Conservation (phyloP, 2,113 vertebrate genomes). For the Balaeniceps rex region DNA sequence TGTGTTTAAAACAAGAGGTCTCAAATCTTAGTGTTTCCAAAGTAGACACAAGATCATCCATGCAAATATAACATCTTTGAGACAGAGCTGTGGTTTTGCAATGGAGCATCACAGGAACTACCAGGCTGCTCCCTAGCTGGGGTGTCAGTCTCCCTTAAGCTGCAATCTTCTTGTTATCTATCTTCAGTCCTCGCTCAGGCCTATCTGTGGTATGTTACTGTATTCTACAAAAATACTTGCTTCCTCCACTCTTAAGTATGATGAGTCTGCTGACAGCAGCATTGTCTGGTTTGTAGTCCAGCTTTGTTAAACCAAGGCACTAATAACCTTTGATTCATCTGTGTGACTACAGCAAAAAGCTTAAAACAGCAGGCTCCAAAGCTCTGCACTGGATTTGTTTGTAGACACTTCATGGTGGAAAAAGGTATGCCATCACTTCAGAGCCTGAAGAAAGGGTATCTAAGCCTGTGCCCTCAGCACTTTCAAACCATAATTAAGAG, state of each 20-base stretch:
- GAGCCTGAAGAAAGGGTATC: background rate
- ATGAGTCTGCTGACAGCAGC: background rate
- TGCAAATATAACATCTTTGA: background rate
- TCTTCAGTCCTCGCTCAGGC: background rate
- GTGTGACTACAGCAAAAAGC: background rate
- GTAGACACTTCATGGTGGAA: slow-evolving; percentile 40
- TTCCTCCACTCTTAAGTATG: background rate
- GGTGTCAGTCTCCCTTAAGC: background rate
- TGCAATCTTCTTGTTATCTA: background rate
- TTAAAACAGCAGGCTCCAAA: background rate
- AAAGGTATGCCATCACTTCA: background rate
- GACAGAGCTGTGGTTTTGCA: background rate
- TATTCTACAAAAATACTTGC: background rate
- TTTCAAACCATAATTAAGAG: background rate
- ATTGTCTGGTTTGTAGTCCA: background rate
- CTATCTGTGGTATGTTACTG: background rate
- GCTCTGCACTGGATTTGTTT: slow-evolving; percentile 14
- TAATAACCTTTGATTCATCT: background rate
- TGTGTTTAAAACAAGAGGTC: background rate
- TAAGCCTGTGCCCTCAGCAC: background rate
- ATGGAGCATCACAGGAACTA: background rate
- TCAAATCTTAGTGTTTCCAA: background rate
- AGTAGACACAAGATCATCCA: background rate
- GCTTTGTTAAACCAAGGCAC: background rate
- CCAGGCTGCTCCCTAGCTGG: background rate